Percentiles rank a stretch among this genome's conserved stretches.
Conservation (phyloP, 2,113 vertebrate genomes). For the Syngnathoides biaculeatus region DNA sequence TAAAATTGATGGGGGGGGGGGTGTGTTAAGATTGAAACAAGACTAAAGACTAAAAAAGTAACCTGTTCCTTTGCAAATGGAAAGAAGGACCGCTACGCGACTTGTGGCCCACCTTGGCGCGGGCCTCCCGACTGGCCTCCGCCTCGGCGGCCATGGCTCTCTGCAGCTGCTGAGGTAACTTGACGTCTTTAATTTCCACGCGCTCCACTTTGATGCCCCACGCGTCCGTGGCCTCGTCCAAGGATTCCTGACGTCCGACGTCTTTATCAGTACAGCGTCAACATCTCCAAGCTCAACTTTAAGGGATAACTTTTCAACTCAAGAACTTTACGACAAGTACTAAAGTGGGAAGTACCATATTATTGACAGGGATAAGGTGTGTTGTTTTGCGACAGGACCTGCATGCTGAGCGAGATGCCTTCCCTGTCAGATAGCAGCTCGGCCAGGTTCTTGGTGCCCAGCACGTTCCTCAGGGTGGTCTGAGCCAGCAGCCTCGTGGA, state of each 20-base stretch:
- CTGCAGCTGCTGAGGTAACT: conserved; percentile 81
- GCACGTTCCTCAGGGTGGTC: conserved; percentile 81
- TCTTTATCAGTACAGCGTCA: not conserved
- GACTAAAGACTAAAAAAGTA: not conserved
- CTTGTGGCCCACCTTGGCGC: conserved; percentile 76
- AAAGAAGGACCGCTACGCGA: too few species aligned
- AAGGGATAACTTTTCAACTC: too few species aligned
- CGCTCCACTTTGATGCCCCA: conserved; percentile 84
- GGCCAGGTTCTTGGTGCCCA: conserved; percentile 81
- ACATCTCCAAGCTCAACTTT: not conserved
- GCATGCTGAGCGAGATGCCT: conserved; percentile 79
- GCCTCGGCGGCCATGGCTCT: conserved; percentile 86
- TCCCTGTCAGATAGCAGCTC: conserved; percentile 81
- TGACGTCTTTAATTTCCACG: conserved; percentile 86
- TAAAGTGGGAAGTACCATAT: too few species aligned
- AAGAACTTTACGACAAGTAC: too few species aligned
- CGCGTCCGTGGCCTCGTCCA: conserved; percentile 74
- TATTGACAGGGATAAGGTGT: too few species aligned
- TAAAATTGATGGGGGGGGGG: too few species aligned
- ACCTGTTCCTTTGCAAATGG: not conserved
- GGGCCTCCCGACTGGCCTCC: conserved; percentile 78
- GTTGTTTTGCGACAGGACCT: conserved; percentile 57
- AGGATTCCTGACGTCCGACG: conserved; percentile 59
- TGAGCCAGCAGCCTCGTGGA: conserved; percentile 81
- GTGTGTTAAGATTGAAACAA: too few species aligned